phyloP scores from a whole-genome alignment of 2,888 invertebrate genomes.

The Caenorhabditis afra region DNA sequence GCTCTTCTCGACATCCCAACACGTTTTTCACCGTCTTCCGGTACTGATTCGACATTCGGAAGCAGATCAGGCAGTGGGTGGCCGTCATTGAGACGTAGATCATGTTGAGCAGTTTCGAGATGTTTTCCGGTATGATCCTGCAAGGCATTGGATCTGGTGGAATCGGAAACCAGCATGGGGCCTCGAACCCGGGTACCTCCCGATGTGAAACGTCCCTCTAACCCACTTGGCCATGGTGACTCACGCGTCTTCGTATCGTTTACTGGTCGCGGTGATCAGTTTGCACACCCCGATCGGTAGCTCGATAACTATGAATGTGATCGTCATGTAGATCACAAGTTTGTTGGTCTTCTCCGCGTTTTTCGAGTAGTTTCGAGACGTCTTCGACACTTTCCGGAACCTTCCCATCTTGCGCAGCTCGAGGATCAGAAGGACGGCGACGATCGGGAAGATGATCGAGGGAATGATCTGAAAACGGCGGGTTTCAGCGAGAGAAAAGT shows the following conservation, averaged over 20 bases:
- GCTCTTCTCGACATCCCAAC: slow-evolving; percentile 4
- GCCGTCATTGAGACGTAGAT: slow-evolving; percentile 29
- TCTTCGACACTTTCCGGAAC: no score
- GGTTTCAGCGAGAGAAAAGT: no score
- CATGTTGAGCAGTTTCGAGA: slow-evolving; percentile 31
- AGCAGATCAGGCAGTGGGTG: slow-evolving; percentile 27
- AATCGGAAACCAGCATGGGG: no score
- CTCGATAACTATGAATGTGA: slow-evolving; percentile 25
- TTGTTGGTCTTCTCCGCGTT: slow-evolving; percentile 29
- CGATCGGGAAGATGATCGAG: slow-evolving; percentile 18
- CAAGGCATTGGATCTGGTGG: no score
- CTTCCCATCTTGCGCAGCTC: slow-evolving; percentile 6
- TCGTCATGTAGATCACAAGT: slow-evolving; percentile 25
- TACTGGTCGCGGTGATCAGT: slow-evolving; percentile 7
- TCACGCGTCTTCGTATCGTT: slow-evolving; percentile 38
- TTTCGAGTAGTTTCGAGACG: not conserved
- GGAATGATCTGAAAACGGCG: slow-evolving; percentile 24
- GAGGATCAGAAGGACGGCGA: slow-evolving; percentile 18
- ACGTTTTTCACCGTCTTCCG: slow-evolving; percentile 23
- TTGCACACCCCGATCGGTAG: slow-evolving; percentile 32
- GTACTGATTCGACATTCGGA: slow-evolving; percentile 29
- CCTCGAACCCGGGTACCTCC: no score
- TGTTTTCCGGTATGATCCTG: slow-evolving; percentile 22
- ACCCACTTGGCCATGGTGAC: not conserved
- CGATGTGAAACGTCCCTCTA: no score